Evolutionary conservation across 2,888 invertebrate species (phyloP), one percentile per base, ranked within the genome.

Genomic region (Apamea sordens): DNA sequence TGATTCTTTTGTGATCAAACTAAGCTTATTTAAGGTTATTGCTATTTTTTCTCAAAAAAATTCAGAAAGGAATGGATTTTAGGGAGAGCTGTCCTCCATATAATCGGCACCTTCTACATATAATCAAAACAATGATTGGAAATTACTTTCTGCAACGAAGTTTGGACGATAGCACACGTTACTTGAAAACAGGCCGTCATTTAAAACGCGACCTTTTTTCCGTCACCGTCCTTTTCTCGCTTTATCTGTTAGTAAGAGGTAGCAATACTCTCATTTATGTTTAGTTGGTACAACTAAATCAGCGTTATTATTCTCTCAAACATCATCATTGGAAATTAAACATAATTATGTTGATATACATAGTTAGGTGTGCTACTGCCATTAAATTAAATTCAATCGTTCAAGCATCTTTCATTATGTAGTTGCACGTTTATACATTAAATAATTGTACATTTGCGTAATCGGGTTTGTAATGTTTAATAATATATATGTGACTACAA

Each of bases 381-480:
- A 71, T 59, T 67, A 75, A 73, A 68, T 64, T 56, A 67, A 77
- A 74, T 75, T 71, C 68, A 76, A 72, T 76, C 24, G 63, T 74
- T 77, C 32, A 86, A 88, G 80, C 80, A 85, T 87, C 73, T 73
- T 76, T 82, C 44, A 77, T 76, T 79, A 77, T 75, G 79, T 89
- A 88, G 85, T 78, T 83, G 83, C 89, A 88, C 82, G 75, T 82
- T 83, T 76, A 78, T 77, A 79, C 64, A 80, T 79, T 83, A 88
- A 79, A 82, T 88, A 82, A 82, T 79, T 89, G 85, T 89, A 88
- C 59, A 85, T 85, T 89, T 89, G 70, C 78, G 78, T 89, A 82
- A 89, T 86, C 88, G 83, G 88, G 89, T 88, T 89, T 89, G 53
- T 89, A 86, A 88, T 88, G 83, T 85, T 89, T 75, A 89, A 79